phyloP scores from a whole-genome alignment of 1,140 invertebrate genomes.

The Oedothorax gibbosus region DNA sequence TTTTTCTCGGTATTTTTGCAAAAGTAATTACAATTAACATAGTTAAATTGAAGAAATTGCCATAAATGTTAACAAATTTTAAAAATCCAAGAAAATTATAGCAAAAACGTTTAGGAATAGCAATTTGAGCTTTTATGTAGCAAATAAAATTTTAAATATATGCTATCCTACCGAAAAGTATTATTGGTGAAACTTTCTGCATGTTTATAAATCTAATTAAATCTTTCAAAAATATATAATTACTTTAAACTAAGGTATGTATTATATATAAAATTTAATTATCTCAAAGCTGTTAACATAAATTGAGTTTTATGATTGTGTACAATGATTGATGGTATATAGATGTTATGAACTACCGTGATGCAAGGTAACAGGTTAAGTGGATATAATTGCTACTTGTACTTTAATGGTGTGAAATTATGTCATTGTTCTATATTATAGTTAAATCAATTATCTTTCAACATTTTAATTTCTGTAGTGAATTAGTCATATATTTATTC shows the following conservation, averaged over 20 bases:
- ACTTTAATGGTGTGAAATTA: neutral
- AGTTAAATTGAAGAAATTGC: neutral
- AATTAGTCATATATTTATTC: neutral
- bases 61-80: neutral
- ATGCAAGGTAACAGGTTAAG: neutral
- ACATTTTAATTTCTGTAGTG: neutral
- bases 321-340: neutral
- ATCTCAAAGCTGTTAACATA: neutral
- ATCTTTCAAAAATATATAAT: neutral
- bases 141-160: too few relatives aligned
- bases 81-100: neutral
- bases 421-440: neutral
- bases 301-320: neutral
- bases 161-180: too few relatives aligned
- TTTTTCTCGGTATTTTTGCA: neutral
- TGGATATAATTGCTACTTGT: neutral
- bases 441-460: neutral
- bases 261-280: neutral
- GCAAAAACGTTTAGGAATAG: neutral
- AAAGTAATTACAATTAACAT: neutral
- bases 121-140: neutral
- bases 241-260: neutral
- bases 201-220: neutral
- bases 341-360: neutral
- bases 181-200: too few relatives aligned